These are phyloP conservation scores for Anoplolepis gracilipes DNA, from an alignment of 1,140 invertebrate species.

Conservation along the genomic window DNA sequence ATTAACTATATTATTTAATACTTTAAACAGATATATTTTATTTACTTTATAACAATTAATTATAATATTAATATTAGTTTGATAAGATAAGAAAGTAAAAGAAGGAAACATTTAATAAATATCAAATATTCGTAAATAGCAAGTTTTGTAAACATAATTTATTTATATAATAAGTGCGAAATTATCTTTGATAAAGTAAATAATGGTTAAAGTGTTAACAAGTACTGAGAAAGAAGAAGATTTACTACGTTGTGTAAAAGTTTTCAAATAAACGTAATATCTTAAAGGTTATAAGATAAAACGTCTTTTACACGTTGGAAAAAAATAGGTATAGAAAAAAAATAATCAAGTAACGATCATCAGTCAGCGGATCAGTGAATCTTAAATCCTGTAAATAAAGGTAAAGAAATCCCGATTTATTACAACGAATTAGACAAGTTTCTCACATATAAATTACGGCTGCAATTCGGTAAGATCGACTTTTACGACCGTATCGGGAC, in stretches of 20 bases:
- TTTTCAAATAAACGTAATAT: background rate
- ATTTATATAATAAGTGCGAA: background rate
- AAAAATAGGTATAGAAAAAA: background rate
- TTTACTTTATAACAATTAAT: background rate
- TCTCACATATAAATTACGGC: background rate
- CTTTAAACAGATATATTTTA: background rate
- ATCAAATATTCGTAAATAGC: constrained; percentile 1
- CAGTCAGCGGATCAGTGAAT: background rate
- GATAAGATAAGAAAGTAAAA: background rate
- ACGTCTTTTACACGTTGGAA: background rate
- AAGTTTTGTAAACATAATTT: background rate
- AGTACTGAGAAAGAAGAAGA: background rate
- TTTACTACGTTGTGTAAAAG: background rate
- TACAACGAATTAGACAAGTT: background rate
- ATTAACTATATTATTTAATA: background rate
- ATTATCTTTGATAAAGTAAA: constrained; percentile 2
- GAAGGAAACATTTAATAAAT: background rate
- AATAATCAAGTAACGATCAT: background rate
- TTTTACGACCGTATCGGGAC: background rate
- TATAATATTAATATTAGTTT: background rate
- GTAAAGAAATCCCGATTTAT: background rate
- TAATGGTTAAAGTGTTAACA: constrained; percentile 20
- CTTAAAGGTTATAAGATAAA: background rate
- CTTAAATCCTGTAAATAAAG: background rate
- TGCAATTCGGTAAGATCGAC: background rate